A percentile compares a stretch with the other conserved stretches of the same genome.
phyloP scores from a whole-genome alignment of 2,888 invertebrate genomes.

The Oxystoma pomonae region DNA sequence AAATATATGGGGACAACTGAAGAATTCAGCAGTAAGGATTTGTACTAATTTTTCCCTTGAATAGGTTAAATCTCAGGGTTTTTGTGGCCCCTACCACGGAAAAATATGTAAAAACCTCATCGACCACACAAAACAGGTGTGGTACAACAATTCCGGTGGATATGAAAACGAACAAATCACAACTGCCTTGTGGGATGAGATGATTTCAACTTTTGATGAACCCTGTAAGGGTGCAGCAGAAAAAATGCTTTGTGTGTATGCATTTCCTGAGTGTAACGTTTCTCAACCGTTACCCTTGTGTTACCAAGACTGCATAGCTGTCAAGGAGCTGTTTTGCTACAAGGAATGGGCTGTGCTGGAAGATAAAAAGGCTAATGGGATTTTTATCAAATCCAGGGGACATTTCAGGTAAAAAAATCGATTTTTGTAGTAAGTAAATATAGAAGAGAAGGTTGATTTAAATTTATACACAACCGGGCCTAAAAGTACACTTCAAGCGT shows the following conservation, averaged over 20 bases:
- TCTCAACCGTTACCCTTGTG: constrained; percentile 75
- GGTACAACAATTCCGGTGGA: constrained; percentile 63
- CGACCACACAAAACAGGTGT: constrained; percentile 51
- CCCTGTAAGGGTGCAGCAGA: constrained; percentile 86
- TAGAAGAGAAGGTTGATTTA: no score
- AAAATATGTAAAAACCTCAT: constrained; percentile 54
- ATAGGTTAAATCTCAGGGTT: constrained; percentile 50
- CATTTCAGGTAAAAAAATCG: constrained; percentile 64
- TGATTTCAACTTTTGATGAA: constrained; percentile 67
- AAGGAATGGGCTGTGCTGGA: constrained; percentile 90
- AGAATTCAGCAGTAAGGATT: no score
- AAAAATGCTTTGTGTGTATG: constrained; percentile 86
- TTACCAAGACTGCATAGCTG: constrained; percentile 91
- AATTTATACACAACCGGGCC: no score
- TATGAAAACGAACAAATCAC: constrained; percentile 84
- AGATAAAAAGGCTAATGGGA: constrained; percentile 76
- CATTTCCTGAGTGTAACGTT: constrained; percentile 73
- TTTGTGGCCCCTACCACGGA: constrained; percentile 85
- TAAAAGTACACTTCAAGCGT: no score
- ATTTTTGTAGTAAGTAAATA: no score
- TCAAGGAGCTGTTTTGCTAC: constrained; percentile 86
- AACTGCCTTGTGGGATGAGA: constrained; percentile 78
- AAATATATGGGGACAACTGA: no score
- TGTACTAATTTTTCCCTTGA: constrained; percentile 1
- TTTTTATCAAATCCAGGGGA: constrained; percentile 75